phyloP scores from a whole-genome alignment of 2,797 vertebrate genomes.

The Trachurus trachurus region DNA sequence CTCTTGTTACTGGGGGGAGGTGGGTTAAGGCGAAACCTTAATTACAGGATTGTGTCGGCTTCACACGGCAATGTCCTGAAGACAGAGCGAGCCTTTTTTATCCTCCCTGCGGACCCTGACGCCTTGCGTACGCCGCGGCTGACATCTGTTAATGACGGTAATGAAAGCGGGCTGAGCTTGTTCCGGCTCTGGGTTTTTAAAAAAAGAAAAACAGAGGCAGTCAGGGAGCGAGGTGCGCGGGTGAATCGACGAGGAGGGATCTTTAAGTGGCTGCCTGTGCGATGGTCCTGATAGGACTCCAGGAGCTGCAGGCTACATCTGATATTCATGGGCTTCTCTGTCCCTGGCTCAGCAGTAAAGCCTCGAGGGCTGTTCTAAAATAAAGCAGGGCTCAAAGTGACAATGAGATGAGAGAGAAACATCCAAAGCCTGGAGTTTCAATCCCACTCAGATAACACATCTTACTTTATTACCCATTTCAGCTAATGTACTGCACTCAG shows the following conservation, averaged over 20 bases:
- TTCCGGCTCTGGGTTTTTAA: background rate
- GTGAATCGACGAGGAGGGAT: constrained; percentile 21
- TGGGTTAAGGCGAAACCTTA: constrained; percentile 52
- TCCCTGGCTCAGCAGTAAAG: constrained; percentile 28
- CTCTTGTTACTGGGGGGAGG: constrained; percentile 17
- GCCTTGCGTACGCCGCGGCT: background rate
- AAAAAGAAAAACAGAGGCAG: background rate
- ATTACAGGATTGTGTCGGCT: constrained; percentile 44
- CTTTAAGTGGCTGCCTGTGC: constrained; percentile 26
- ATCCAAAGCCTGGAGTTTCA: constrained; percentile 22
- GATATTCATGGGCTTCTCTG: constrained; percentile 61
- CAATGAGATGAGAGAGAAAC: constrained; percentile 33
- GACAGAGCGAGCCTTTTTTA: constrained; percentile 24
- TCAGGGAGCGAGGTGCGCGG: background rate
- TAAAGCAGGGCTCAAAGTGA: constrained; percentile 50
- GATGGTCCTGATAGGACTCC: constrained; percentile 42
- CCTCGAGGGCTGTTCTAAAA: constrained; percentile 46
- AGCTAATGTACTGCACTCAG: constrained; percentile 8
- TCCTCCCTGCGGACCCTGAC: background rate
- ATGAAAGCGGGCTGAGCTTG: constrained; percentile 16
- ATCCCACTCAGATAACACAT: constrained; percentile 22
- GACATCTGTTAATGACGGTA: constrained; percentile 42
- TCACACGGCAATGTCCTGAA: constrained; percentile 26
- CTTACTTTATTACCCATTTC: constrained; percentile 18
- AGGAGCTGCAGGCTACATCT: constrained; percentile 57